Conservation (phyloP, 2,888 invertebrate genomes). For the Mesorhabditis spiculigera region DNA sequence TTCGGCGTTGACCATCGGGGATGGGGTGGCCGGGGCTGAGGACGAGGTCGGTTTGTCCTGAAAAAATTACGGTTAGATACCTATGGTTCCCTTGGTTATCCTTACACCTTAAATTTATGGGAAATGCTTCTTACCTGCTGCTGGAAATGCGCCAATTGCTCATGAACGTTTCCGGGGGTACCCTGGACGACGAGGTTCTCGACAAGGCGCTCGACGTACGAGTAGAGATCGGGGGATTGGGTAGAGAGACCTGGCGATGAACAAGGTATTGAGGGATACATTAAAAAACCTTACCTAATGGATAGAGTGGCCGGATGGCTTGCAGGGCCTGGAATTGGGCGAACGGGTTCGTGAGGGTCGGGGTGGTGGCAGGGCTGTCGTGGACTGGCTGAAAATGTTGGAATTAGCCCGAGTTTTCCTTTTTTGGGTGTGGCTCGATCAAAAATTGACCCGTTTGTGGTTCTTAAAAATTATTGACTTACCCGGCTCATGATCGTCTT, state of each 20-base stretch:
- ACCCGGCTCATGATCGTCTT: constrained; percentile 39
- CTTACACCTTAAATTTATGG: neutral
- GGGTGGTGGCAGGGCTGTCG: no score
- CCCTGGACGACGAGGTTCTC: constrained; percentile 39
- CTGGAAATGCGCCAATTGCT: no score
- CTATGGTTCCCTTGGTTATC: neutral
- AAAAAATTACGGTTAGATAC: neutral
- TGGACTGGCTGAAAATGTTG: no score
- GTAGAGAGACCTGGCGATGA: neutral
- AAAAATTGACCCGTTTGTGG: no score
- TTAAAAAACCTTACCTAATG: no score
- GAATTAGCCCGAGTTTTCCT: no score
- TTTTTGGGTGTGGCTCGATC: no score
- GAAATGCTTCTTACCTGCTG: neutral
- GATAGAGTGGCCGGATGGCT: no score
- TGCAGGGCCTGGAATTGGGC: no score
- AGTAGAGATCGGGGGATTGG: constrained; percentile 26
- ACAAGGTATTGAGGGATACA: no score
- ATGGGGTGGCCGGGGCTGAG: constrained; percentile 18
- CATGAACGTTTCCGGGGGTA: constrained; percentile 11
- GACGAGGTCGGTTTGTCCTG: constrained; percentile 13
- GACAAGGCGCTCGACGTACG: constrained; percentile 42
- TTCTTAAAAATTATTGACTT: neutral
- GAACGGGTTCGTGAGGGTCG: no score
- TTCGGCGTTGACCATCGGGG: constrained; percentile 14